phyloP scores from a whole-genome alignment of 1,140 invertebrate genomes.

The Drosophila rhopaloa region DNA sequence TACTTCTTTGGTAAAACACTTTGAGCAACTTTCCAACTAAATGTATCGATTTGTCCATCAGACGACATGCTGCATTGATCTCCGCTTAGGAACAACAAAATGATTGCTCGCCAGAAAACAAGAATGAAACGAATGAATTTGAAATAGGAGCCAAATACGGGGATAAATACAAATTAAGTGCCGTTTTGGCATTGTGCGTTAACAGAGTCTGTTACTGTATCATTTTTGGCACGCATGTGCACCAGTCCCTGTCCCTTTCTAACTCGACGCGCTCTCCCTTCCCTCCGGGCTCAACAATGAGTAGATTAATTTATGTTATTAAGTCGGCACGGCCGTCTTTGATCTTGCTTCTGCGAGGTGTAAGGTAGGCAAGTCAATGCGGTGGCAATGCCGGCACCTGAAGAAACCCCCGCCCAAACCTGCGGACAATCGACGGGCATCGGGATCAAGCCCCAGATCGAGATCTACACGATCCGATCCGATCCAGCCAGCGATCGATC shows the following conservation, averaged over 20 bases:
- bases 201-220: constrained; percentile 61
- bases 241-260: constrained; percentile 11
- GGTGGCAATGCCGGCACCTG: constrained; percentile 77
- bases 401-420: constrained; percentile 34
- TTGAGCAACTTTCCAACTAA: background rate
- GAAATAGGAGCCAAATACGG: constrained; percentile 45
- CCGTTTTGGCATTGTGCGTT: constrained; percentile 62
- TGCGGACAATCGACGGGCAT: constrained; percentile 55
- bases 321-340: constrained; percentile 76
- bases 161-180: constrained; percentile 63
- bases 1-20: no score
- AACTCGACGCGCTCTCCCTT: background rate
- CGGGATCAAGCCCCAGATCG: constrained; percentile 18
- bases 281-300: constrained; percentile 65
- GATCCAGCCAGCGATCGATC: constrained; percentile 35
- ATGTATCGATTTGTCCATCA: constrained; percentile 6
- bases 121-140: constrained; percentile 65
- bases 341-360: constrained; percentile 75
- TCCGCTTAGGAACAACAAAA: constrained; percentile 53
- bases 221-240: constrained; percentile 76
- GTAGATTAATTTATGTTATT: constrained; percentile 84
- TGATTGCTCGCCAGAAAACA: constrained; percentile 59
- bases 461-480: constrained; percentile 31
- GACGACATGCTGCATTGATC: constrained; percentile 67
- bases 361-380: constrained; percentile 83